A percentile compares a stretch with the other conserved stretches of the same genome.
phyloP scores from a whole-genome alignment of 2,113 vertebrate genomes.

The Dicaeum eximium region DNA sequence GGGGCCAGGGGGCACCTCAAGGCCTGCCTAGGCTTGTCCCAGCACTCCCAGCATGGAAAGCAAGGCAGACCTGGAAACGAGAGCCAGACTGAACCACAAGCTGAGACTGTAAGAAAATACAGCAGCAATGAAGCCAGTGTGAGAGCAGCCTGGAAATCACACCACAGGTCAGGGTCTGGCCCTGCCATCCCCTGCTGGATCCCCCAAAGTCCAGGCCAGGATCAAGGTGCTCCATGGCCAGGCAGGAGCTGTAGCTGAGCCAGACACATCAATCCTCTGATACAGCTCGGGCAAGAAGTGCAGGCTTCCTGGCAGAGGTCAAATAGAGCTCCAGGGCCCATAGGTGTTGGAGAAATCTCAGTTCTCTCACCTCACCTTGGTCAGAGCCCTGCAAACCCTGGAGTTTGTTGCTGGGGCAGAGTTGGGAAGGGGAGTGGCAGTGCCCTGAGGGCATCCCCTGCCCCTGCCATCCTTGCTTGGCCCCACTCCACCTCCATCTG shows the following conservation, averaged over 20 bases:
- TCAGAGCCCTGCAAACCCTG: fast-evolving
- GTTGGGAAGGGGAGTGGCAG: not conserved
- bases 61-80: not conserved
- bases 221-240: fast-evolving
- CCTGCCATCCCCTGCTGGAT: not conserved
- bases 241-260: fast-evolving
- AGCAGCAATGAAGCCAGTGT: fast-evolving
- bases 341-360: fast-evolving
- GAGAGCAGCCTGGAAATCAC: not conserved
- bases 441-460: fast-evolving
- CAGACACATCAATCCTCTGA: fast-evolving
- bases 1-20: not conserved
- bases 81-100: not conserved
- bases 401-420: not conserved
- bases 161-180: fast-evolving
- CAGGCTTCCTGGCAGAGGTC: not conserved
- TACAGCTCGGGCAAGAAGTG: fast-evolving
- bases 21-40: not conserved
- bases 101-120: not conserved
- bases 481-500: fast-evolving
- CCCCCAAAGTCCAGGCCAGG: fast-evolving
- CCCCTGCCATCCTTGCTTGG: no score
- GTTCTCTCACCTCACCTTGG: not conserved
- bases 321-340: not conserved
- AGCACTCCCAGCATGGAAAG: not conserved